A percentile compares a stretch with the other conserved stretches of the same genome.
phyloP scores from a whole-genome alignment of 2,113 vertebrate genomes.

The Archilochus colubris region DNA sequence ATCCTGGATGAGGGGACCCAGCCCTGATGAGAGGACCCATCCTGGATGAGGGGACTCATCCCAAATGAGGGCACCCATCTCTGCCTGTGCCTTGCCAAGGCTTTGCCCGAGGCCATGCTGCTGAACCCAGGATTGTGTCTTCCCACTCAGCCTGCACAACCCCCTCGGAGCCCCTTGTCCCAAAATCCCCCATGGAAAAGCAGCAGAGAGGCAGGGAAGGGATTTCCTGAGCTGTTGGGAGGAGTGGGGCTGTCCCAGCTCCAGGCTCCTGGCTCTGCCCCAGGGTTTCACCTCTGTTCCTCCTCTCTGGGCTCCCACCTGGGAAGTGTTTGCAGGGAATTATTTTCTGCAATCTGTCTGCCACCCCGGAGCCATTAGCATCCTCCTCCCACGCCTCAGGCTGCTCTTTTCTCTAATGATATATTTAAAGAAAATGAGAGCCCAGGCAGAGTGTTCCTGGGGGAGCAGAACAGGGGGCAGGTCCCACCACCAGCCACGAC shows the following conservation, averaged over 20 bases:
- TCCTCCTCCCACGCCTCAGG: conserved; percentile 52
- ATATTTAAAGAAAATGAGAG: conserved; percentile 66
- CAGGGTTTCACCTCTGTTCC: accelerated
- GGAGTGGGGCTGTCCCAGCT: not conserved
- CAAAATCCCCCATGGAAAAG: not conserved
- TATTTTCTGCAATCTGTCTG: conserved; percentile 48
- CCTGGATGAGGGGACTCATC: too few species aligned
- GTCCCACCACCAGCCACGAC: conserved; percentile 6
- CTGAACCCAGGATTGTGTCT: accelerated
- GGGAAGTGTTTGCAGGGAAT: not conserved
- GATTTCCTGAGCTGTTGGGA: not conserved
- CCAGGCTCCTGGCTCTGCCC: accelerated
- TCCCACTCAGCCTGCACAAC: not conserved
- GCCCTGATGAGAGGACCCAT: too few species aligned
- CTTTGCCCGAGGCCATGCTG: not conserved
- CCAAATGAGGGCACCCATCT: not conserved
- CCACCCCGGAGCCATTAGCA: conserved; percentile 38
- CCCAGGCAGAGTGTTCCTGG: conserved; percentile 43
- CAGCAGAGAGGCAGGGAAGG: not conserved
- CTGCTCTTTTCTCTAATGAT: conserved; percentile 68
- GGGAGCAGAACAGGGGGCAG: conserved; percentile 37
- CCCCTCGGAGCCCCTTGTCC: accelerated
- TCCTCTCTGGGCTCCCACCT: not conserved
- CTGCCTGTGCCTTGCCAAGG: not conserved
- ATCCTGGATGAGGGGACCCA: too few species aligned